Percentiles rank a stretch among this genome's conserved stretches.
Conservation (phyloP, 2,113 vertebrate genomes). For the Amphilophus citrinellus region DNA sequence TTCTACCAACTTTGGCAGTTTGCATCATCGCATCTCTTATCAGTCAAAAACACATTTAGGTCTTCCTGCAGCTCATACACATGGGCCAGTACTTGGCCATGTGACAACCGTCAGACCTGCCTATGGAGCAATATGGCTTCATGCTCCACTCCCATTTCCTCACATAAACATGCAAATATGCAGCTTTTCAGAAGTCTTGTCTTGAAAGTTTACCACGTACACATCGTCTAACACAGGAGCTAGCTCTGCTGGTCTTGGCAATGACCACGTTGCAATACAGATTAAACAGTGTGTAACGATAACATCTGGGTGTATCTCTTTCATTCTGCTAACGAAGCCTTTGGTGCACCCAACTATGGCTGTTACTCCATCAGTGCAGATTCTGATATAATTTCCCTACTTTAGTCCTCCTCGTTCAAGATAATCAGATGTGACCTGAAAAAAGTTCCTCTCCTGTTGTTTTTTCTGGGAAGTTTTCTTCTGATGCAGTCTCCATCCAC, state of each 20-base stretch:
- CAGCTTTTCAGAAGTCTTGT: too few species aligned
- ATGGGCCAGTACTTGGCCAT: constrained; percentile 13
- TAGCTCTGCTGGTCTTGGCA: too few species aligned
- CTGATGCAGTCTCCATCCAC: constrained; percentile 12
- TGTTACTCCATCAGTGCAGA: constrained; percentile 2
- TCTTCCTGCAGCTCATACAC: constrained; percentile 8
- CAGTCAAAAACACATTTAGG: too few species aligned
- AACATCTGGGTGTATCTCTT: too few species aligned
- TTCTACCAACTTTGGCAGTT: constrained; percentile 4
- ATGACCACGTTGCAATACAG: too few species aligned
- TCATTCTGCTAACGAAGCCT: background rate
- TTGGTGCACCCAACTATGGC: background rate
- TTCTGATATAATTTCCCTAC: background rate
- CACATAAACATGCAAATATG: background rate
- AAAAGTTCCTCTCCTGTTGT: constrained; percentile 22
- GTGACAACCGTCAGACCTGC: constrained; percentile 1
- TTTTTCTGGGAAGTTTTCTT: constrained; percentile 26
- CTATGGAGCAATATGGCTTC: background rate
- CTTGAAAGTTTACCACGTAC: too few species aligned
- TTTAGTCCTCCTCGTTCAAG: constrained; percentile 15
- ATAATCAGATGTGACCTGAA: constrained; percentile 27
- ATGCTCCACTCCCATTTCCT: background rate
- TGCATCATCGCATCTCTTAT: background rate
- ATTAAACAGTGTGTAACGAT: too few species aligned
- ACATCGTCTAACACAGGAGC: too few species aligned